Conservation (phyloP, 2,113 vertebrate species). For the Rhegmatorhina hoffmannsi region DNA sequence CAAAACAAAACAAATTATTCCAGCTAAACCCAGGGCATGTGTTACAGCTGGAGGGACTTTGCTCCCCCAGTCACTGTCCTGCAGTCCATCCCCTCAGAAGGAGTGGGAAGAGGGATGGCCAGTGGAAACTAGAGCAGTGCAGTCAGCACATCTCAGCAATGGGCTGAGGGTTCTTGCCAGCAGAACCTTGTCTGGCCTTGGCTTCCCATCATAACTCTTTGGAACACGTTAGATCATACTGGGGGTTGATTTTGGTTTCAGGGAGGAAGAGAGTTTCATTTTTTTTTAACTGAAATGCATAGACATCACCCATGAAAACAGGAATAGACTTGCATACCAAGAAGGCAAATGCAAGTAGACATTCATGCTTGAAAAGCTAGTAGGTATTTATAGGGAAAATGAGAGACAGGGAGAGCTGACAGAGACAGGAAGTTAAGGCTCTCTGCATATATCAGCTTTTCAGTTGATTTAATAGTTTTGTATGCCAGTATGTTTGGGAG, state of each 20-base stretch:
- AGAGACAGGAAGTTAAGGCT: not conserved
- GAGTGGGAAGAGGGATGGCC: not conserved
- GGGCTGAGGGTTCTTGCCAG: not conserved
- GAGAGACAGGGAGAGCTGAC: not conserved
- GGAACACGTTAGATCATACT: not conserved
- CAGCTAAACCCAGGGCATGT: not conserved
- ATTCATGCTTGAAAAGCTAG: not conserved
- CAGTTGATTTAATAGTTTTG: not conserved
- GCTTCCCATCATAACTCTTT: not conserved
- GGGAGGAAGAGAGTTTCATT: not conserved
- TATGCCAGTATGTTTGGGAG: not conserved
- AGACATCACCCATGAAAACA: not conserved
- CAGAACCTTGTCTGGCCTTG: not conserved
- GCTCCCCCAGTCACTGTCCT: not conserved
- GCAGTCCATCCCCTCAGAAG: not conserved
- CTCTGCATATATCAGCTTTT: not conserved
- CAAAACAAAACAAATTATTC: not conserved
- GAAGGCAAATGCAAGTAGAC: not conserved
- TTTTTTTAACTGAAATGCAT: not conserved
- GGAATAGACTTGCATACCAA: constrained; percentile 3
- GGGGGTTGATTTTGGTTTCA: not conserved
- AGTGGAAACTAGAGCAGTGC: not conserved
- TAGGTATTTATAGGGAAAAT: not conserved
- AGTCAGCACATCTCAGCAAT: not conserved
- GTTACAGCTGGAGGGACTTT: not conserved